Evolutionary conservation across 2,797 vertebrate species (phyloP).

Genomic region (Danionella dracula): DNA sequence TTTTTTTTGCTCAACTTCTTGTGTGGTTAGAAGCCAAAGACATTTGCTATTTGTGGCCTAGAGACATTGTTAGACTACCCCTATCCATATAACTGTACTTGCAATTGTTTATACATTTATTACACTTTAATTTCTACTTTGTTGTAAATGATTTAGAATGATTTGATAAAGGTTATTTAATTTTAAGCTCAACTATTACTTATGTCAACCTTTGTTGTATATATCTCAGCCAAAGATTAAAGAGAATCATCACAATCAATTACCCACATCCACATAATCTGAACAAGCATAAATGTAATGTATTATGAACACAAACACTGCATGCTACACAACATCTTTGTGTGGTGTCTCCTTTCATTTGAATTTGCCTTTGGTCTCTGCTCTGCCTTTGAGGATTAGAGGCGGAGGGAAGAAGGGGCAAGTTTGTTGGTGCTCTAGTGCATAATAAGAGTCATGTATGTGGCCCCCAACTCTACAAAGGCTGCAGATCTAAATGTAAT

Average conservation of each 20-base stretch:
- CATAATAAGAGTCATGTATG: slow-evolving; percentile 48
- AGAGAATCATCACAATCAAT: neutral
- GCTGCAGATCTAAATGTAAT: slow-evolving; percentile 50
- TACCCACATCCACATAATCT: neutral
- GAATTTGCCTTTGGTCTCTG: slow-evolving; percentile 53
- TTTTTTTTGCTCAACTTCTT: no score
- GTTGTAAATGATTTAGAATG: no score
- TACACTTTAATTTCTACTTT: no score
- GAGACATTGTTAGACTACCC: no score
- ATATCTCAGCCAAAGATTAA: no score
- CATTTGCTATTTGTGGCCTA: no score
- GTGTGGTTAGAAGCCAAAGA: no score
- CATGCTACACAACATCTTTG: neutral
- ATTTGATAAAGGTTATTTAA: no score
- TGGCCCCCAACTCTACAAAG: slow-evolving; percentile 51
- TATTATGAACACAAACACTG: slow-evolving; percentile 49
- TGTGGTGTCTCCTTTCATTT: slow-evolving; percentile 39
- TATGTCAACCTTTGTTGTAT: no score
- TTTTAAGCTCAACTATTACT: no score
- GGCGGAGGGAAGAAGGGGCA: slow-evolving; percentile 30
- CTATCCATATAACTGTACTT: no score
- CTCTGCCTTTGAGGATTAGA: slow-evolving; percentile 48
- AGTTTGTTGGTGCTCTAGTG: slow-evolving; percentile 45
- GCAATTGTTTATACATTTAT: no score
- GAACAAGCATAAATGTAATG: slow-evolving; percentile 24